Percentiles rank a stretch among this genome's conserved stretches.
Evolutionary conservation across 2,888 invertebrate species (phyloP).

Genomic region (Leptinotarsa peninsularis): DNA sequence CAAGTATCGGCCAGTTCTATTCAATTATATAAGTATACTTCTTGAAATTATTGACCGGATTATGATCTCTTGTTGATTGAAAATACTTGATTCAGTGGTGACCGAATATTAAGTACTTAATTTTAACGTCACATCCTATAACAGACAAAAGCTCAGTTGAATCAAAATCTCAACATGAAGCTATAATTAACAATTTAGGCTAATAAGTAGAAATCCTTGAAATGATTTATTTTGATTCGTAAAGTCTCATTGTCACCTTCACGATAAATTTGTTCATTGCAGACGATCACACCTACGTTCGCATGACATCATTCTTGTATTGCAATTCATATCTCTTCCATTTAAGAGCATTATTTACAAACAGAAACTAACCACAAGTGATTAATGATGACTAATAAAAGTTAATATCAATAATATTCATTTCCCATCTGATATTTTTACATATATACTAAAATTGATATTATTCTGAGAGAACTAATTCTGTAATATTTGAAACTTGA

Average conservation of each 20-base stretch:
- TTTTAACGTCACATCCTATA: background rate
- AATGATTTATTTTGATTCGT: conserved; percentile 20
- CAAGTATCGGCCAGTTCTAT: too few species aligned
- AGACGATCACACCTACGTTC: conserved; percentile 27
- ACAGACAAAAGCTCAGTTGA: background rate
- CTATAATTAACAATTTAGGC: conserved; percentile 9
- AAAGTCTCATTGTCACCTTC: conserved; percentile 28
- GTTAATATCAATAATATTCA: background rate
- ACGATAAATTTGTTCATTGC: conserved; percentile 30
- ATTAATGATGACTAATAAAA: background rate
- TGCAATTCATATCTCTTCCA: background rate
- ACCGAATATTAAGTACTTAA: too few species aligned
- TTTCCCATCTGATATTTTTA: background rate
- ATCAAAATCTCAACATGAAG: conserved; percentile 4
- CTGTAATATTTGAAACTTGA: background rate
- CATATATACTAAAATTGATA: background rate
- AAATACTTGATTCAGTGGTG: too few species aligned
- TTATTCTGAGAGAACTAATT: background rate
- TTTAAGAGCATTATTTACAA: conserved; percentile 13
- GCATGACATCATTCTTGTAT: conserved; percentile 23
- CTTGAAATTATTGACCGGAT: too few species aligned
- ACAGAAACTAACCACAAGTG: conserved; percentile 7
- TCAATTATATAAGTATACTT: too few species aligned
- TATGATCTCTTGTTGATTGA: too few species aligned
- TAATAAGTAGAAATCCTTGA: conserved; percentile 22